phyloP scores from a whole-genome alignment of 2,888 invertebrate genomes.

The Eledona agricola region DNA sequence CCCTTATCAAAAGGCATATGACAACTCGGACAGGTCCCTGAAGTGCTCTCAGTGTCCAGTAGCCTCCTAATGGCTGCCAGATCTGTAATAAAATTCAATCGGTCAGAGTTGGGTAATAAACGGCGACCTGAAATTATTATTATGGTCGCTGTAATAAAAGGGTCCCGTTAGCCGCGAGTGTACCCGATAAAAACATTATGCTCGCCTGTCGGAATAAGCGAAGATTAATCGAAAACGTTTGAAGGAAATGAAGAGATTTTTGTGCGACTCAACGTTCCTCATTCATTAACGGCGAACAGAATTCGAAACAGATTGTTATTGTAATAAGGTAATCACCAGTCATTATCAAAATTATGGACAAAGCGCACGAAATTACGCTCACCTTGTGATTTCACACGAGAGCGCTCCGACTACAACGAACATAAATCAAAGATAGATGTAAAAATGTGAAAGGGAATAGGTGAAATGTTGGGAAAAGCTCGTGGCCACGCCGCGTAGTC shows the following conservation, averaged over 20 bases:
- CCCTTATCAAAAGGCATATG: conserved; percentile 96
- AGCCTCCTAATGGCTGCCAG: conserved; percentile 83
- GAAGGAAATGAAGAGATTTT: background rate
- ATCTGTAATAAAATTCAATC: conserved; percentile 68
- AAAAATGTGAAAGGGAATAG: background rate
- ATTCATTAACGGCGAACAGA: too few species aligned
- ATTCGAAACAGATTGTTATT: too few species aligned
- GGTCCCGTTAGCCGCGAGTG: conserved; percentile 19
- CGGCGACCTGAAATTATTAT: conserved; percentile 22
- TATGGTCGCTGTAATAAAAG: conserved; percentile 23
- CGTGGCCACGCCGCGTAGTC: too few species aligned
- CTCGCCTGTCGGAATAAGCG: conserved; percentile 15
- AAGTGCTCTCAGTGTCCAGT: conserved; percentile 74
- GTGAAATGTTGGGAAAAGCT: too few species aligned
- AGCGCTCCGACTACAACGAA: too few species aligned
- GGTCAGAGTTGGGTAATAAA: conserved; percentile 27
- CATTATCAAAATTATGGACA: too few species aligned
- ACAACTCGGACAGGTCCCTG: conserved; percentile 81
- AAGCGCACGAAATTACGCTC: too few species aligned
- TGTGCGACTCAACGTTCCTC: too few species aligned
- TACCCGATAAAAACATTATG: conserved; percentile 15
- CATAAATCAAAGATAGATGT: too few species aligned
- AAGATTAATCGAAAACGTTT: background rate
- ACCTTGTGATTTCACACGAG: too few species aligned
- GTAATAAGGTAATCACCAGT: too few species aligned